Conservation (phyloP, 1,140 invertebrate species). For the Euglossa dilemma region DNA sequence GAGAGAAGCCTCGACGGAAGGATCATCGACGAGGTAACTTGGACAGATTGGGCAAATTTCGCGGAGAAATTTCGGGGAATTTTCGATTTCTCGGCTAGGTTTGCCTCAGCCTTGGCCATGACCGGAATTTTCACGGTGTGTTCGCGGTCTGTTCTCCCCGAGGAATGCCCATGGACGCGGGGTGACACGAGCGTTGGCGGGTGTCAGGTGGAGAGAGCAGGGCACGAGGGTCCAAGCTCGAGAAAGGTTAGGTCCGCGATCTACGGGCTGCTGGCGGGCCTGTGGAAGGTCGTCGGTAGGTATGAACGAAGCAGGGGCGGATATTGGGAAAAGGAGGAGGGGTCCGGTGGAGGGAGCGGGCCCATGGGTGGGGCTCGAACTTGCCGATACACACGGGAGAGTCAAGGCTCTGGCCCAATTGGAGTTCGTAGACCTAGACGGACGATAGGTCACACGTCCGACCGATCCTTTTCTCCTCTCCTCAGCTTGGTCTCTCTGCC, state of each 20-base stretch:
- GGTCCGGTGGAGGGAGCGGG: neutral
- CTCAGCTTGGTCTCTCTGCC: slow-evolving; percentile 42
- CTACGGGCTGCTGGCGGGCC: slow-evolving; percentile 1
- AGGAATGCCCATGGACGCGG: slow-evolving; percentile 20
- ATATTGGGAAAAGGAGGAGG: slow-evolving; percentile 44
- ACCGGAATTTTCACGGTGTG: slow-evolving; percentile 62
- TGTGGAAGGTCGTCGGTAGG: slow-evolving; percentile 51
- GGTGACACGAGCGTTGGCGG: neutral
- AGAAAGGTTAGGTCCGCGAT: slow-evolving; percentile 41
- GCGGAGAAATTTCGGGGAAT: neutral
- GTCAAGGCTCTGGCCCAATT: slow-evolving; percentile 80
- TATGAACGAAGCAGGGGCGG: slow-evolving; percentile 32
- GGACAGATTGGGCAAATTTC: neutral
- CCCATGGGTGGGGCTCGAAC: slow-evolving; percentile 17
- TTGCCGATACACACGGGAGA: slow-evolving; percentile 48
- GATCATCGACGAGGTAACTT: neutral
- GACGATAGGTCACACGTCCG: slow-evolving; percentile 71
- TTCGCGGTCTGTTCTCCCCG: neutral
- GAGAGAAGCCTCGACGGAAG: too few species aligned
- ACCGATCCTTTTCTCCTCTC: neutral
- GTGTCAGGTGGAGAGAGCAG: slow-evolving; percentile 52
- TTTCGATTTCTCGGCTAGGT: slow-evolving; percentile 15
- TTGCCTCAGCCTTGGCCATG: slow-evolving; percentile 61
- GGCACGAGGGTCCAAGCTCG: slow-evolving; percentile 25
- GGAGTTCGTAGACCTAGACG: slow-evolving; percentile 74